Percentiles rank a stretch among this genome's conserved stretches.
These are phyloP conservation scores for Schizopygopsis pylzovi DNA, from an alignment of 2,797 vertebrate genomes.

Conservation along the genomic window DNA sequence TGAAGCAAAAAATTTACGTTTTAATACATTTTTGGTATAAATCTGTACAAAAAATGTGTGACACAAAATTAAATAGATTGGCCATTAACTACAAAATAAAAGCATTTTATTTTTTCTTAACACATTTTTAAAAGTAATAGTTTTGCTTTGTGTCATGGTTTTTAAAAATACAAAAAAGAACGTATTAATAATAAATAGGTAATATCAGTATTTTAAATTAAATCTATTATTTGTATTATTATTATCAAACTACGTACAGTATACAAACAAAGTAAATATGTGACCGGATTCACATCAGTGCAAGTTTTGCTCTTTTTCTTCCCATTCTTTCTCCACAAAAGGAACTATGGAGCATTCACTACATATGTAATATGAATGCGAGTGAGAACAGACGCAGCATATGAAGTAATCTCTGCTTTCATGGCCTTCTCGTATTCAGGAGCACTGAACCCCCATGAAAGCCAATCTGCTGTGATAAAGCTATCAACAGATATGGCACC, in stretches of 20 bases:
- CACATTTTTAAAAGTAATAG: neutral
- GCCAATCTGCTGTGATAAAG: slow-evolving; percentile 56
- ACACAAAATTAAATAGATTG: neutral
- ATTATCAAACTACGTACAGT: too few relatives aligned
- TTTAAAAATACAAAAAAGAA: neutral
- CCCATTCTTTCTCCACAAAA: neutral
- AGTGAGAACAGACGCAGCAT: neutral
- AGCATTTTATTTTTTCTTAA: neutral
- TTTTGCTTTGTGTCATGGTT: neutral
- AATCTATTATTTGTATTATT: too few relatives aligned
- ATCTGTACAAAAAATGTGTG: neutral
- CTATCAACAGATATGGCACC: slow-evolving; percentile 56
- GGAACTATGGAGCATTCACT: neutral
- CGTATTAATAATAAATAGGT: neutral
- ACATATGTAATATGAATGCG: neutral
- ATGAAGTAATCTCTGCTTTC: slow-evolving; percentile 36
- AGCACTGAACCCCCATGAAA: slow-evolving; percentile 65
- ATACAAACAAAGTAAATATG: neutral
- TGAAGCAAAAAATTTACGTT: neutral
- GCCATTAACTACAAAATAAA: neutral
- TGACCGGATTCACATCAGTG: neutral
- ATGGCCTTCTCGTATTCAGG: slow-evolving; percentile 61
- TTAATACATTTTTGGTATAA: neutral
- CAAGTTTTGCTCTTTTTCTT: neutral
- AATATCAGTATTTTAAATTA: too few relatives aligned